These are phyloP conservation scores for Thera obeliscata DNA, from an alignment of 2,888 invertebrate genomes.

Conservation along the genomic window DNA sequence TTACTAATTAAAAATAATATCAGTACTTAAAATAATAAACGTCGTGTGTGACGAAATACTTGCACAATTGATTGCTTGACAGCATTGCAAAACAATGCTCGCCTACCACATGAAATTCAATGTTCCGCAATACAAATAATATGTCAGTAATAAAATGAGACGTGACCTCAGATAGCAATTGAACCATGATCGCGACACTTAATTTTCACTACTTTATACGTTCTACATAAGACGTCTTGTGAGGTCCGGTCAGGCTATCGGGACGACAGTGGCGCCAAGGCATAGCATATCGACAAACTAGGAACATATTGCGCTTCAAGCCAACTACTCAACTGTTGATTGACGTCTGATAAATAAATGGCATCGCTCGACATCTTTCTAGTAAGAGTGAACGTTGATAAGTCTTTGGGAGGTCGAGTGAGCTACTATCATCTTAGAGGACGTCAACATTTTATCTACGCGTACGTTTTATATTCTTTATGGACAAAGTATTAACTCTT, in stretches of 20 bases:
- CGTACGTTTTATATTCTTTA: background rate
- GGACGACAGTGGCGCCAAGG: conserved; percentile 63
- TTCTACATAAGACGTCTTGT: conserved; percentile 75
- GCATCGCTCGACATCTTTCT: conserved; percentile 67
- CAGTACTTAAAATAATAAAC: conserved; percentile 21
- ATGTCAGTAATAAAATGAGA: conserved; percentile 80
- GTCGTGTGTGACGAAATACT: conserved; percentile 34
- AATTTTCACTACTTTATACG: conserved; percentile 80
- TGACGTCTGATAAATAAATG: conserved; percentile 72
- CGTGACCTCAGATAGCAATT: conserved; percentile 75
- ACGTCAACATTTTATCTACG: conserved; percentile 28
- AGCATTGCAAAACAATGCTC: conserved; percentile 68
- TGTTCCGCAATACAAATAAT: conserved; percentile 78
- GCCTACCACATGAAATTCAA: conserved; percentile 70
- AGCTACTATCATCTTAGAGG: conserved; percentile 25
- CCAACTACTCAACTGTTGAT: conserved; percentile 54
- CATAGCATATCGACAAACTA: conserved; percentile 52
- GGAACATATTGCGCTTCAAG: conserved; percentile 52
- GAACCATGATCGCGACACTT: conserved; percentile 76
- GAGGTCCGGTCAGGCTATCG: conserved; percentile 66
- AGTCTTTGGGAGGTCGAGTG: conserved; percentile 62
- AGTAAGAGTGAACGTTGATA: conserved; percentile 64
- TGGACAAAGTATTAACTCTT: background rate
- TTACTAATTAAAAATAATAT: conserved; percentile 14
- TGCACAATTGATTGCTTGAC: conserved; percentile 36